These are phyloP conservation scores for Cromileptes altivelis DNA, from an alignment of 2,113 vertebrate species.

Conservation along the genomic window DNA sequence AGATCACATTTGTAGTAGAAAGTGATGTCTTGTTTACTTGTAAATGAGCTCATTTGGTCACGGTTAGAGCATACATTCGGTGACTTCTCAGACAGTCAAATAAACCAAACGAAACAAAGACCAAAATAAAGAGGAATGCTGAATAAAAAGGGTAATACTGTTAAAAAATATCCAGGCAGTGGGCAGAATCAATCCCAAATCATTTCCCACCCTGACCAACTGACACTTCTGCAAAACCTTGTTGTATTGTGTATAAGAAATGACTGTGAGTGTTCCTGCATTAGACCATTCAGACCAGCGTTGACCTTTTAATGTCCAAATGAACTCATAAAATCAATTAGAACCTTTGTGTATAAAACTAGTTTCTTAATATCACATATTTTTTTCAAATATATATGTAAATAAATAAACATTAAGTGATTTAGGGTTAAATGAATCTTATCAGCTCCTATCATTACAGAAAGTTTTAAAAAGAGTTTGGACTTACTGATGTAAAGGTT, in stretches of 20 bases:
- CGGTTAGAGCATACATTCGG: background rate
- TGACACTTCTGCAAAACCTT: constrained; percentile 4
- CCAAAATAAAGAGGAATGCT: background rate
- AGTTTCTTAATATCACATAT: constrained; percentile 23
- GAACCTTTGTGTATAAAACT: constrained; percentile 42
- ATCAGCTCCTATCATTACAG: constrained; percentile 27
- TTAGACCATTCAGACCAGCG: constrained; percentile 36
- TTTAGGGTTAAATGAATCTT: constrained; percentile 41
- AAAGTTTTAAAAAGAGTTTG: constrained; percentile 22
- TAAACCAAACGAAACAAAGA: background rate
- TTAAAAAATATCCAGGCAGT: background rate
- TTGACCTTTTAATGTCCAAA: constrained; percentile 58
- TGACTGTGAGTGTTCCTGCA: background rate
- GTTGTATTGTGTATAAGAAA: constrained; percentile 14
- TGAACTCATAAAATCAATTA: constrained; percentile 40
- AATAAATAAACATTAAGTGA: constrained; percentile 55
- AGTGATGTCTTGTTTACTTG: constrained; percentile 4
- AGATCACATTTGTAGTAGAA: background rate
- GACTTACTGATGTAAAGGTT: constrained; percentile 34
- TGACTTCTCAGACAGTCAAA: background rate
- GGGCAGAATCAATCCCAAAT: background rate
- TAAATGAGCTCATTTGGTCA: constrained; percentile 12
- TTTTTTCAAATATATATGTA: constrained; percentile 38
- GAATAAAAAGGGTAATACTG: constrained; percentile 19
- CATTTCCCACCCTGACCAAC: background rate